phyloP scores from a whole-genome alignment of 2,797 vertebrate species.

The Pangasius sanitwongsei region DNA sequence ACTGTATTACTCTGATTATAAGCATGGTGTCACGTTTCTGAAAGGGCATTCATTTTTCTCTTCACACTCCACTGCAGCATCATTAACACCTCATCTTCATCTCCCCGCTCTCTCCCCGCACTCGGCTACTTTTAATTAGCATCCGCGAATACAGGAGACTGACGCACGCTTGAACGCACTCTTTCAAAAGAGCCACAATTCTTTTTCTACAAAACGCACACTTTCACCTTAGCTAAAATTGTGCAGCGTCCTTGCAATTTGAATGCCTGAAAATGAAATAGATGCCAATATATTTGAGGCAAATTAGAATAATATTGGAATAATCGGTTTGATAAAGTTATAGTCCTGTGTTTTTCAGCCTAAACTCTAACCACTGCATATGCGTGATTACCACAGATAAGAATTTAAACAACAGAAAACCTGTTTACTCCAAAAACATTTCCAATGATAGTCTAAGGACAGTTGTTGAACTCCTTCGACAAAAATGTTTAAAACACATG shows the following conservation, averaged over 20 bases:
- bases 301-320: slow-evolving; percentile 36
- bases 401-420: neutral
- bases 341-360: neutral
- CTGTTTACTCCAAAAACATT: neutral
- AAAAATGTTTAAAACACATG: neutral
- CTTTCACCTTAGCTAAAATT: slow-evolving; percentile 12
- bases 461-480: neutral
- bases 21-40: slow-evolving; percentile 72
- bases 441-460: neutral
- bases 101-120: slow-evolving; percentile 72
- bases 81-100: slow-evolving; percentile 79
- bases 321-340: neutral
- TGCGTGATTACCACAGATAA: neutral
- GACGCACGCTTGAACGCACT: slow-evolving; percentile 35
- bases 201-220: slow-evolving; percentile 6
- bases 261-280: neutral
- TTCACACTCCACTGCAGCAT: slow-evolving; percentile 79
- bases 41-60: slow-evolving; percentile 80
- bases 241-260: neutral
- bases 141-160: slow-evolving; percentile 67
- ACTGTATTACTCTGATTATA: slow-evolving; percentile 41
- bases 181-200: slow-evolving; percentile 11
- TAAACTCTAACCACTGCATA: neutral
- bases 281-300: neutral
- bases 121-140: slow-evolving; percentile 83